phyloP scores from a whole-genome alignment of 1,140 invertebrate species.

The Drosophila ogumai region DNA sequence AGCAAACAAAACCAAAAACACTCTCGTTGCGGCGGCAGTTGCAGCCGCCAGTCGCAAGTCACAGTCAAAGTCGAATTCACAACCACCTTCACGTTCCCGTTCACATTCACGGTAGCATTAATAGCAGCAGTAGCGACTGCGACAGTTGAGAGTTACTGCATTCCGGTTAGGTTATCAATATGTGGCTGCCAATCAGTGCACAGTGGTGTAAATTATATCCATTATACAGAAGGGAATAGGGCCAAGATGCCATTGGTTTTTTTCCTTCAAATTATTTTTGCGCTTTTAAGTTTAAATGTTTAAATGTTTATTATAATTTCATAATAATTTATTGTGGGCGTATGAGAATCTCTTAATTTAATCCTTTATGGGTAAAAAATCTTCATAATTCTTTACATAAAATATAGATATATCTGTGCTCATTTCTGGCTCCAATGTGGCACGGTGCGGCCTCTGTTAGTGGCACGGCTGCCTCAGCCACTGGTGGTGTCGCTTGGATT shows the following conservation, averaged over 20 bases:
- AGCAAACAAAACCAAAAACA: slow-evolving; percentile 63
- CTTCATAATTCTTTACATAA: neutral
- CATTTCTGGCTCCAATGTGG: slow-evolving; percentile 32
- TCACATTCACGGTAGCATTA: slow-evolving; percentile 32
- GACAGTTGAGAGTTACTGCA: slow-evolving; percentile 46
- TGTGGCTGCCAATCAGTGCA: slow-evolving; percentile 25
- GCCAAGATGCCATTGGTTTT: neutral
- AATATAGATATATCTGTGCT: neutral
- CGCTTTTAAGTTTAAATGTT: neutral
- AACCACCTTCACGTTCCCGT: slow-evolving; percentile 16
- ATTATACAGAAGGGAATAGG: neutral
- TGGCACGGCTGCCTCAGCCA: slow-evolving; percentile 29
- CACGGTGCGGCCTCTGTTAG: slow-evolving; percentile 47
- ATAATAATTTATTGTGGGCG: too few relatives aligned
- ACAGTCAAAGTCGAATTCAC: slow-evolving; percentile 18
- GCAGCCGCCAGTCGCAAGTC: slow-evolving; percentile 20
- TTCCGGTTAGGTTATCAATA: slow-evolving; percentile 71
- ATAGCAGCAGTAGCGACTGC: slow-evolving; percentile 16
- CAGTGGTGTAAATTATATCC: slow-evolving; percentile 17
- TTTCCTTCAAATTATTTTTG: neutral
- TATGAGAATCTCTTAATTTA: too few relatives aligned
- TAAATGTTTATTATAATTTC: neutral
- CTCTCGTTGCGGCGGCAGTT: slow-evolving; percentile 23
- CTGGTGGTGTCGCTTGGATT: slow-evolving; percentile 69
- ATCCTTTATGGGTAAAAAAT: too few relatives aligned